These are phyloP conservation scores for Brachionus calyciflorus DNA, from an alignment of 1,140 invertebrate species.

Conservation along the genomic window DNA sequence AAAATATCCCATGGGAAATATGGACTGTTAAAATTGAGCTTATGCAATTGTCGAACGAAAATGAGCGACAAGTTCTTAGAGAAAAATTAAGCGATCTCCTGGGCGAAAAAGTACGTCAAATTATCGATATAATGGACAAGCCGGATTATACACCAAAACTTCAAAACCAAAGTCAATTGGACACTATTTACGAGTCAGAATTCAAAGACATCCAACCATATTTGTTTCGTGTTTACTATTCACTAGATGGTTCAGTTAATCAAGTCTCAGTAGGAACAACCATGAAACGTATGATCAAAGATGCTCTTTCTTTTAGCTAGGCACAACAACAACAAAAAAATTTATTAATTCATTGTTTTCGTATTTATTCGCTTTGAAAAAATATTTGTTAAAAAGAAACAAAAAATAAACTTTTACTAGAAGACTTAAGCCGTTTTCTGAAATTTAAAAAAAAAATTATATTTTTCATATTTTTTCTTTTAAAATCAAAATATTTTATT, in stretches of 20 bases:
- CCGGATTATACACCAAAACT: constrained; percentile 92
- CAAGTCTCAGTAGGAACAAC: constrained; percentile 65
- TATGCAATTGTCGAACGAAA: constrained; percentile 77
- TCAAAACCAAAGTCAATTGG: constrained; percentile 83
- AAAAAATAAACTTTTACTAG: too few species aligned
- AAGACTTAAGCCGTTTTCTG: not conserved
- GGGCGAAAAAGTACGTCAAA: constrained; percentile 85
- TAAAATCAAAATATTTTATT: not conserved
- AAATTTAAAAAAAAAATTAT: too few species aligned
- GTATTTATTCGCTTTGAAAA: too few species aligned
- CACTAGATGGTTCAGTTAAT: constrained; percentile 35
- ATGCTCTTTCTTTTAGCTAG: constrained; percentile 69
- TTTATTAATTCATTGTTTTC: too few species aligned
- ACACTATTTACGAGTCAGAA: constrained; percentile 87
- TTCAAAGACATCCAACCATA: constrained; percentile 90
- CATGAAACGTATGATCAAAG: constrained; percentile 82
- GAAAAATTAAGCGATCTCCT: constrained; percentile 86
- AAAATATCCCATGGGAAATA: constrained; percentile 92
- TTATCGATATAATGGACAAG: constrained; percentile 88
- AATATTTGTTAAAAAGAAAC: too few species aligned
- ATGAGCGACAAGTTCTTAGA: constrained; percentile 78
- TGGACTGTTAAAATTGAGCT: constrained; percentile 89
- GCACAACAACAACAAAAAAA: too few species aligned
- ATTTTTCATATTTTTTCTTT: not conserved
- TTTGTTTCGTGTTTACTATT: constrained; percentile 68